A percentile compares a stretch with the other conserved stretches of the same genome.
phyloP scores from a whole-genome alignment of 2,797 vertebrate species.

The Halcyon smyrnensis region DNA sequence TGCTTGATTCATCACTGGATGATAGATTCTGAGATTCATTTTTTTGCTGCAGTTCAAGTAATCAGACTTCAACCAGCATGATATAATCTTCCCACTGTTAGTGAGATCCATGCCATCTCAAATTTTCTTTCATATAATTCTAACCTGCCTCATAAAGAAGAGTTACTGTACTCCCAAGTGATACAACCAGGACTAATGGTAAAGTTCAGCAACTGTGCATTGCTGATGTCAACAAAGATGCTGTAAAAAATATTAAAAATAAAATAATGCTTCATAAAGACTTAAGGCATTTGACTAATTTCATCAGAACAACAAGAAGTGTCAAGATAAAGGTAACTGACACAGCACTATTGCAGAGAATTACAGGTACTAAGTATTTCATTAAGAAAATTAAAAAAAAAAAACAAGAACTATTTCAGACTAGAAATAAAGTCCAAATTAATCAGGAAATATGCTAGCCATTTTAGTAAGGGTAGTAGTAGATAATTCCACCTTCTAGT shows the following conservation, averaged over 20 bases:
- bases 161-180: neutral
- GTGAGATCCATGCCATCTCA: neutral
- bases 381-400: neutral
- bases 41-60: neutral
- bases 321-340: neutral
- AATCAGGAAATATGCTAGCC: neutral
- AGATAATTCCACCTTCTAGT: neutral
- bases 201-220: neutral
- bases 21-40: rapidly evolving
- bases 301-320: neutral
- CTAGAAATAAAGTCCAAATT: neutral
- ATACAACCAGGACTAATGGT: neutral
- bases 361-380: neutral
- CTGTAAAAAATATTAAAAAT: neutral
- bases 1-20: rapidly evolving
- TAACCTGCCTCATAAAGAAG: neutral
- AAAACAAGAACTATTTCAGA: neutral
- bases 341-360: neutral
- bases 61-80: neutral
- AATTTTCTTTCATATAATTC: neutral
- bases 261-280: neutral
- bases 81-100: neutral
- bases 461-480: neutral
- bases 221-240: neutral
- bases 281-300: neutral